Evolutionary conservation across 2,113 vertebrate genomes (phyloP).

Genomic region (Trematomus loennbergii): DNA sequence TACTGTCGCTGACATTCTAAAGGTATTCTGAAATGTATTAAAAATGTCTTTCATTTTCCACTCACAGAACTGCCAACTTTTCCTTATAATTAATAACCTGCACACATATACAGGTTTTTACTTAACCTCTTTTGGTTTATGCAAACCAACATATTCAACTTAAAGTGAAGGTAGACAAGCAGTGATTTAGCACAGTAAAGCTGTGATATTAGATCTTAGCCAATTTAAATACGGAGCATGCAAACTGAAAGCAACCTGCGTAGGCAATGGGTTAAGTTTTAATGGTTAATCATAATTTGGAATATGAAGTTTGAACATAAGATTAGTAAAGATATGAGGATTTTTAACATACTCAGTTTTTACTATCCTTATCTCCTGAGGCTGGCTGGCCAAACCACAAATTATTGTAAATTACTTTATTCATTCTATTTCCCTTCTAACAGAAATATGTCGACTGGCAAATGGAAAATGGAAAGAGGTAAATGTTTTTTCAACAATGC

Average conservation of each 20-base stretch:
- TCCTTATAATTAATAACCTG: not conserved
- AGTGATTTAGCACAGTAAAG: not conserved
- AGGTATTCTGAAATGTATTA: not conserved
- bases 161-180: not conserved
- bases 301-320: not conserved
- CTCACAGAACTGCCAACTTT: not conserved
- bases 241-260: too few species aligned
- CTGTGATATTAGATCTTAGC: too few species aligned
- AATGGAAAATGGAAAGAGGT: conserved; percentile 62
- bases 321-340: not conserved
- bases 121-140: not conserved
- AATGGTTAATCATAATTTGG: not conserved
- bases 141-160: not conserved
- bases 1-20: not conserved
- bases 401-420: not conserved
- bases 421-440: conserved; percentile 6
- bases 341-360: not conserved
- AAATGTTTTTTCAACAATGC: conserved; percentile 4
- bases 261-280: not conserved
- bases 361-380: too few species aligned
- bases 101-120: not conserved
- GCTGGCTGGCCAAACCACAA: too few species aligned
- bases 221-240: not conserved
- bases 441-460: conserved; percentile 63
- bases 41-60: not conserved